Conservation (phyloP, 2,113 vertebrate genomes). For the Fregata magnificens region DNA sequence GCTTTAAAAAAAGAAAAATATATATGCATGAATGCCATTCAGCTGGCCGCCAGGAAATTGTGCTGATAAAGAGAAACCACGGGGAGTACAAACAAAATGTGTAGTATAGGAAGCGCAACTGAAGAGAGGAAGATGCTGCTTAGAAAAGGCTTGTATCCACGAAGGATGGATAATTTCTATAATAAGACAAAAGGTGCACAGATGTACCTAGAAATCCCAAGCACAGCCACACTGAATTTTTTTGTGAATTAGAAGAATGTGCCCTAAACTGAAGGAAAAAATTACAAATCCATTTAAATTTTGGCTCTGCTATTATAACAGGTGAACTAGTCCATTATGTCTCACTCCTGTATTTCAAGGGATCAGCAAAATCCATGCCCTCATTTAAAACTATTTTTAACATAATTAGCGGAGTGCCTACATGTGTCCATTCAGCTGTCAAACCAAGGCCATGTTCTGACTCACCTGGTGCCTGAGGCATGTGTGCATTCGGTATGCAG, state of each 20-base stretch:
- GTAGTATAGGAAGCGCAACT: not conserved
- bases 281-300: not conserved
- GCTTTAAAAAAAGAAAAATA: not conserved
- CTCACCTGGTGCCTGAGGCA: not conserved
- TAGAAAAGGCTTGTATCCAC: not conserved
- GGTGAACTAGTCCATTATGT: not conserved
- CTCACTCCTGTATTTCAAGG: not conserved
- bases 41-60: not conserved
- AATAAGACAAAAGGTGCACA: not conserved
- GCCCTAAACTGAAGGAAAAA: not conserved
- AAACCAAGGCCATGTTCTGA: not conserved
- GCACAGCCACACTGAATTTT: not conserved
- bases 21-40: not conserved
- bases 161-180: not conserved
- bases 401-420: not conserved
- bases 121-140: not conserved
- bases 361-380: not conserved
- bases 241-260: not conserved
- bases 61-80: not conserved
- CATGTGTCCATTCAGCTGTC: not conserved
- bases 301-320: not conserved
- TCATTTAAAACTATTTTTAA: not conserved
- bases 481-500: not conserved
- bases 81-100: not conserved
- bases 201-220: not conserved